Conservation (phyloP, 2,888 invertebrate genomes). For the Drosophila maculinotata region DNA sequence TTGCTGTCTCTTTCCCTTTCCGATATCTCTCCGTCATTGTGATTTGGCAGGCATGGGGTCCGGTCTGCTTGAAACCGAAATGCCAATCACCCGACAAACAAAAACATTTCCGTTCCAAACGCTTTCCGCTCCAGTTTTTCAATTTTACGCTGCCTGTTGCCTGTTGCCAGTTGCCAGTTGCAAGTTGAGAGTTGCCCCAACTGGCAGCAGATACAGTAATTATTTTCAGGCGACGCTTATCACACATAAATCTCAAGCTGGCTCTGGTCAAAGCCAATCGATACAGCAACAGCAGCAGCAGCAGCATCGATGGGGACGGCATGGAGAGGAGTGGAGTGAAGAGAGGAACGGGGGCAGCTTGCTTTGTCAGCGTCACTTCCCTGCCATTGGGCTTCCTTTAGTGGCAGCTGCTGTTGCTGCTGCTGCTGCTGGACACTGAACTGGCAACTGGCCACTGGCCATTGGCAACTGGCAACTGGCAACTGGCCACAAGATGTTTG, state of each 20-base stretch:
- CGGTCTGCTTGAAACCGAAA: constrained; percentile 38
- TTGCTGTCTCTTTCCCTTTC: not conserved
- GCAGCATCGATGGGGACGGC: constrained; percentile 26
- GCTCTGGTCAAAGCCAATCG: constrained; percentile 62
- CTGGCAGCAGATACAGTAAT: constrained; percentile 75
- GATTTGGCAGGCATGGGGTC: constrained; percentile 41
- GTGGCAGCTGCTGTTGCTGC: constrained; percentile 59
- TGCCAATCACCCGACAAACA: constrained; percentile 66
- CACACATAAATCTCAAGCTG: constrained; percentile 77
- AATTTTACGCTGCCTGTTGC: constrained; percentile 64
- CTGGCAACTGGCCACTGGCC: constrained; percentile 38
- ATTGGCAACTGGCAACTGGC: constrained; percentile 13
- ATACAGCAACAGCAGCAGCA: constrained; percentile 38
- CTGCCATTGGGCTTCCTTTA: constrained; percentile 77
- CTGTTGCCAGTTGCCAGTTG: constrained; percentile 24
- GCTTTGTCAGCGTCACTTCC: constrained; percentile 76
- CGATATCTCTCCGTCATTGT: not conserved
- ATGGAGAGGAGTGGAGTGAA: not conserved
- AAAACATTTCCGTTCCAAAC: constrained; percentile 74
- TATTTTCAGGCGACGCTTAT: constrained; percentile 81
- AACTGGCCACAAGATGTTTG: constrained; percentile 67
- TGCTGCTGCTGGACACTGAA: constrained; percentile 24
- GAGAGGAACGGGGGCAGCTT: constrained; percentile 45
- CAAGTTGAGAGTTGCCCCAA: constrained; percentile 48
- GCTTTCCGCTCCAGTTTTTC: constrained; percentile 76